Conservation (phyloP, 2,797 vertebrate species). For the Gobio occitaniae region DNA sequence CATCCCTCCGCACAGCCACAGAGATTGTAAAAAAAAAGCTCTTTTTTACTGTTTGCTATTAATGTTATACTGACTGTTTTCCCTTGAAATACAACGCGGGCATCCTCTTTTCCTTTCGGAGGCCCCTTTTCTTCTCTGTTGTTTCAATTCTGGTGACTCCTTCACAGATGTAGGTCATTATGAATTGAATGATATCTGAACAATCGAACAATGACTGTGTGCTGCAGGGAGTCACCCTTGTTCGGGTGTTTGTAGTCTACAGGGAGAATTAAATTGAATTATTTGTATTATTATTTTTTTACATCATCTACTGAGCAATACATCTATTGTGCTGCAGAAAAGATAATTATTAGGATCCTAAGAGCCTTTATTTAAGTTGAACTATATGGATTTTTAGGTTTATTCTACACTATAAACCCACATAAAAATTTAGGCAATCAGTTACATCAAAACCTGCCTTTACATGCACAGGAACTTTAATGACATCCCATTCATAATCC, state of each 20-base stretch:
- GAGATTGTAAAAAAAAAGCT: neutral
- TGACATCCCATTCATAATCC: no score
- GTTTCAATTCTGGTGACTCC: conserved; percentile 35
- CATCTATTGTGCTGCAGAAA: neutral
- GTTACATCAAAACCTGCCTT: no score
- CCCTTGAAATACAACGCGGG: neutral
- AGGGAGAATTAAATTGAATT: conserved; percentile 46
- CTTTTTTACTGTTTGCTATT: conserved; percentile 30
- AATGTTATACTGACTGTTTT: conserved; percentile 37
- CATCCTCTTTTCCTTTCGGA: conserved; percentile 29
- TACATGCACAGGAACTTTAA: no score
- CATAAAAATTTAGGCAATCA: no score
- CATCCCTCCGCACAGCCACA: neutral
- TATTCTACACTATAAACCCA: neutral
- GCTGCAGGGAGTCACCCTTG: conserved; percentile 30
- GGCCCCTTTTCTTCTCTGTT: conserved; percentile 18
- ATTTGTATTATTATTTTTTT: neutral
- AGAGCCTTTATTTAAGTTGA: neutral
- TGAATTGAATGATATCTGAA: conserved; percentile 32
- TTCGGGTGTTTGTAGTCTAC: conserved; percentile 28
- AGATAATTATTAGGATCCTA: neutral
- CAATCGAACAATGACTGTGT: conserved; percentile 39
- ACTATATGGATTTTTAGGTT: neutral
- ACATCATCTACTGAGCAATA: conserved; percentile 14
- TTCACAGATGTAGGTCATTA: conserved; percentile 47